Base-by-base conservation (phyloP, 2,888 invertebrate species). In the Epinotia ramella region DNA sequence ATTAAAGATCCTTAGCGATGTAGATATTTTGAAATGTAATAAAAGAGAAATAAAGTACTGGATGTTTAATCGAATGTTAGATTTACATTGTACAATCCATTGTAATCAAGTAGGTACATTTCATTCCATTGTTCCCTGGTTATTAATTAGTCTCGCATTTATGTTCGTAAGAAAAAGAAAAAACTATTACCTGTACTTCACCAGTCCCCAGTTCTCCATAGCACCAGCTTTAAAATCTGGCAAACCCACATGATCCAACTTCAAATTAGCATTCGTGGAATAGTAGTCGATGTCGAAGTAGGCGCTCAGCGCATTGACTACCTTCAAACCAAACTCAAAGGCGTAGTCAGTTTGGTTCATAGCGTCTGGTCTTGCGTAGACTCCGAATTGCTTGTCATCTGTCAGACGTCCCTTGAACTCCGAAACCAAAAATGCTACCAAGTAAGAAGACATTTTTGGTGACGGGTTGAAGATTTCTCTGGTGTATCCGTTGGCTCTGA, bases 121-220 rank as follows among this genome's bases (percentile, higher is more conserved):
- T 44, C 6, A 33, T 33, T 33, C 0, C 6, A 40, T 7, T 7
- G 0, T 40, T 2, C 13, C 46, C 46, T 46, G 13, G 12, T 46
- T 12, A 46, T 12, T 3, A 13, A 46, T 46, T 4, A 46, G 3
- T 12, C 12, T 46, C 0, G 4, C 46, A 46, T 13, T 1, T 46
- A 0, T 13, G 46, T 13, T 13, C 12, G 7, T 46, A 46, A 13
- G 12, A 13, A 46, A 7, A 4, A 46, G 2, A 46, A 46, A 0
- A 12, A 46, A 3, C n/a, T 3, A 49, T 0, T 87, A 96, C 96
- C 96, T 96, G 90, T 97, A 98, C 3, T 97, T 98, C 9, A 98
- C 95, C 33, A 98, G 92, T 9, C 98, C 98, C 98, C 98, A 98
- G 87, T 98, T 98, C 86, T 98, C 98, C 98, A 98, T 98, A 70